Evolutionary conservation across 92 coral and sea anemone species (phyloP).

Genomic region (Isaurus tuberculatus): DNA sequence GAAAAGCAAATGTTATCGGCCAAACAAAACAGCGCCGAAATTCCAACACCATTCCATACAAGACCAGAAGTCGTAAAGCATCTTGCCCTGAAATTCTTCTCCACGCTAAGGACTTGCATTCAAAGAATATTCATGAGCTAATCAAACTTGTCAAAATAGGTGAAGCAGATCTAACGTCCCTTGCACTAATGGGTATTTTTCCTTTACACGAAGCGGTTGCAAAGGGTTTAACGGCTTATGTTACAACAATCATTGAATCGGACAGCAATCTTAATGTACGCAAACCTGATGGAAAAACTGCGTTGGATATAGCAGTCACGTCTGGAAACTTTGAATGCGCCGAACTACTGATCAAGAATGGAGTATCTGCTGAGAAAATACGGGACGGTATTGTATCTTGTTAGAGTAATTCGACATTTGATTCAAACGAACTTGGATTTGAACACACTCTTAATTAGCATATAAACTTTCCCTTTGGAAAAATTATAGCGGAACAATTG

Average conservation of each 20-base stretch:
- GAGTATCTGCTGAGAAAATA: conserved; percentile 77
- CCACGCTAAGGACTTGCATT: conserved; percentile 61
- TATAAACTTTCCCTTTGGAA: too few relatives aligned
- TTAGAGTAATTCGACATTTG: not conserved
- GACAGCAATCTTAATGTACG: conserved; percentile 66
- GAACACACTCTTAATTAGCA: not conserved
- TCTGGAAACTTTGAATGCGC: conserved; percentile 87
- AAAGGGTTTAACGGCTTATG: conserved; percentile 66
- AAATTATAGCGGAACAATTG: too few relatives aligned
- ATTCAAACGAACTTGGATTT: not conserved
- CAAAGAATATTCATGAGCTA: conserved; percentile 70
- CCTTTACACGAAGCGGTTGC: conserved; percentile 79
- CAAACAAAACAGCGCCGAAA: conserved; percentile 39
- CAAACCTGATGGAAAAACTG: conserved; percentile 68
- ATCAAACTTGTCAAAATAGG: conserved; percentile 78
- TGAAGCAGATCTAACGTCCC: conserved; percentile 69
- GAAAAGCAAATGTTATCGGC: conserved; percentile 9
- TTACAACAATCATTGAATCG: conserved; percentile 59
- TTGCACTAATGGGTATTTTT: conserved; percentile 70
- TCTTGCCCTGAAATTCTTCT: conserved; percentile 82
- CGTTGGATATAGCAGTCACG: conserved; percentile 73
- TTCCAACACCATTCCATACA: conserved; percentile 44
- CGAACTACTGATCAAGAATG: conserved; percentile 77
- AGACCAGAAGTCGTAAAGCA: conserved; percentile 58
- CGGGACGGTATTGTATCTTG: conserved; percentile 64